These are phyloP conservation scores for Drosophila quadrilineata DNA, from an alignment of 1,140 invertebrate species.

Conservation along the genomic window DNA sequence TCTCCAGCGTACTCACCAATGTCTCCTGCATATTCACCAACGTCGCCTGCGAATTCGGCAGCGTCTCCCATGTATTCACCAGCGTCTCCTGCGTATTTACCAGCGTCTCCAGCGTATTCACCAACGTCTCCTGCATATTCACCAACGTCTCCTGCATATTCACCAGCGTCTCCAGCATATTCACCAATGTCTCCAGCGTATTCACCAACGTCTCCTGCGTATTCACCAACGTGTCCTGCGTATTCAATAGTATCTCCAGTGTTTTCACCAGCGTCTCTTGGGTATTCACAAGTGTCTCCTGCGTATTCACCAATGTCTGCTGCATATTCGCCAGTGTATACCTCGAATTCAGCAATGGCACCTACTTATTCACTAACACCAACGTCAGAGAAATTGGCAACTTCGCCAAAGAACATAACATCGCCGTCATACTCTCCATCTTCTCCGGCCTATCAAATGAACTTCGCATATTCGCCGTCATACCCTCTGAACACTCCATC, in stretches of 20 bases:
- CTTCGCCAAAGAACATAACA: no score
- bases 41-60: constrained; percentile 91
- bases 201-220: constrained; percentile 81
- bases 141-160: constrained; percentile 85
- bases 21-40: constrained; percentile 91
- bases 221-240: constrained; percentile 91
- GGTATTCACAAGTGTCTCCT: no score
- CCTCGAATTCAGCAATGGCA: no score
- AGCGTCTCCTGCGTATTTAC: constrained; percentile 87
- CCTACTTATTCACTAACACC: no score
- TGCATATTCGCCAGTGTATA: no score
- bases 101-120: constrained; percentile 86
- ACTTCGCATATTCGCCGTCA: no score
- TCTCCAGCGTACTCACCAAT: constrained; percentile 91
- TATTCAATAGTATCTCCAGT: constrained; percentile 89
- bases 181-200: constrained; percentile 88
- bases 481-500: no score
- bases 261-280: no score
- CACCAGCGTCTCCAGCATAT: constrained; percentile 87
- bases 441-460: no score
- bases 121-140: constrained; percentile 87
- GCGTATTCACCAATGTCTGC: no score
- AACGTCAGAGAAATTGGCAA: no score
- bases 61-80: constrained; percentile 92
- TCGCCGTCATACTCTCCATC: no score